phyloP scores from a whole-genome alignment of 2,797 vertebrate species.

The Iguana delicatissima region DNA sequence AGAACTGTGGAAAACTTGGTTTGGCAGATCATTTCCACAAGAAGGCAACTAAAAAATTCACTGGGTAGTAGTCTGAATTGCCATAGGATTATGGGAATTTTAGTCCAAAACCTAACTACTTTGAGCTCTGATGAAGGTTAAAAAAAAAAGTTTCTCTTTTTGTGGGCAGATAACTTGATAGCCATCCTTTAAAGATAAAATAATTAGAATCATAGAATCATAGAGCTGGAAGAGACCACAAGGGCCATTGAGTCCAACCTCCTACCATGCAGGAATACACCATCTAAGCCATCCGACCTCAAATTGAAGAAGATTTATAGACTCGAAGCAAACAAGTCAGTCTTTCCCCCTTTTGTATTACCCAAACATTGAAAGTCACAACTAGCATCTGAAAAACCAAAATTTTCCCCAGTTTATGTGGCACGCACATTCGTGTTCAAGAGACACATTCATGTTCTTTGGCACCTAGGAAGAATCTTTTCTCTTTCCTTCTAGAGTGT shows the following conservation, averaged over 20 bases:
- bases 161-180: not conserved
- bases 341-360: not conserved
- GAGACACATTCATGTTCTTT: not conserved
- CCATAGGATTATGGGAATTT: too few species aligned
- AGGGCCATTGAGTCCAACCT: too few species aligned
- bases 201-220: not conserved
- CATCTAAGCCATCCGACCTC: too few species aligned
- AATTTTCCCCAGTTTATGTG: not conserved
- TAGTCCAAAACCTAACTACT: too few species aligned
- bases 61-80: too few species aligned
- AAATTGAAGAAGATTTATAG: not conserved
- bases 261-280: too few species aligned
- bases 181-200: not conserved
- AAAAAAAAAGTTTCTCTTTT: not conserved
- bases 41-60: constrained; percentile 23
- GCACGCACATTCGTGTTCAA: not conserved
- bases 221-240: too few species aligned
- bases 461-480: not conserved
- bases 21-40: constrained; percentile 36
- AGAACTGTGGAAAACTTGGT: constrained; percentile 32
- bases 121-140: not conserved
- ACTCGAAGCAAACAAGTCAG: not conserved
- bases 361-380: not conserved
- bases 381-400: not conserved
- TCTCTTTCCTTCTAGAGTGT: not conserved